Base-by-base conservation (phyloP, 2,797 vertebrate genomes). In the Syncerus caffer region DNA sequence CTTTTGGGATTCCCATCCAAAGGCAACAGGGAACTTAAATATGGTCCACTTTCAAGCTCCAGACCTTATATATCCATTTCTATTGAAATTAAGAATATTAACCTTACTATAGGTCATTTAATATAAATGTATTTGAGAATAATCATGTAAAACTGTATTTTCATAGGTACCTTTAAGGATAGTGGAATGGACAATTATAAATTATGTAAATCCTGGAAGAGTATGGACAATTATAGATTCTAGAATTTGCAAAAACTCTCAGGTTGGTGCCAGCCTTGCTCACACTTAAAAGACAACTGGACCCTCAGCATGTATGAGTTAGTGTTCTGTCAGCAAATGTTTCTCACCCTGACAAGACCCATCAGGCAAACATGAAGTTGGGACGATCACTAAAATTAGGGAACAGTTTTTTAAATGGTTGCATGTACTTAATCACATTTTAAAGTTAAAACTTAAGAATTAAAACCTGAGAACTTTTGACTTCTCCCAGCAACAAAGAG, bases 401-500 rank as follows among this genome's bases (percentile, higher is more conserved):
- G 23, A 80, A 34, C 27, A 4, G 10, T 45, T 92, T 57, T 80
- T 89, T 45, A 57, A 95, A 47, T 19, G 64, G n/a, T 13, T 62
- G 6, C 19, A 7, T 15, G 23, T 25, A 62, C 71, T 90, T 85
- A 62, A 60, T 84, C 15, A 85, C 17, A 80, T 67, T 80, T 91
- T 89, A 25, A 83, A 95, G 91, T 89, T 88, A 76, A 67, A 89
- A 85, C 45, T 57, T 45, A 42, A 83, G 76, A 96, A 97, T 58
- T 84, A 85, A 96, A 96, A 98, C 16, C 86, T 78, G 87, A 71
- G 19, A 87, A 60, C 71, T 50, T 94, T 74, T 19, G 53, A 90
- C 85, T 84, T 90, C 45, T 93, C 84, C 60, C 91, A 64, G 57
- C 51, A 92, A 96, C 64, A 67, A 64, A 90, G 92, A 85, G 87